phyloP scores from a whole-genome alignment of 2,888 invertebrate genomes.

The Campaea margaritaria region DNA sequence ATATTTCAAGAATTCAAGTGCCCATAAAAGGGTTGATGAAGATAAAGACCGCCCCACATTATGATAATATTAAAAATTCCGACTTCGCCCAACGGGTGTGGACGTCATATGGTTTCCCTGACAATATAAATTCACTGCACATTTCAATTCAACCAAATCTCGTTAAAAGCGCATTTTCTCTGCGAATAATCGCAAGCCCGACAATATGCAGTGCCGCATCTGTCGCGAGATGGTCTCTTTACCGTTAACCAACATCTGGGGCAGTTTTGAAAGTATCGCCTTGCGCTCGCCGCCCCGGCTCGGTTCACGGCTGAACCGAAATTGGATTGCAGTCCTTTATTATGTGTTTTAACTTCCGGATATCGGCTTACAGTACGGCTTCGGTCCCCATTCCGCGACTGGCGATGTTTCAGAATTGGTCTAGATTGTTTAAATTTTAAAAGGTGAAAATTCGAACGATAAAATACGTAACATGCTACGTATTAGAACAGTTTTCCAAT shows the following conservation, averaged over 20 bases:
- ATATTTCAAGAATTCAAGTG: conserved; percentile 2
- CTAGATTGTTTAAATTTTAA: too few species aligned
- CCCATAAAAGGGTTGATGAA: conserved; percentile 12
- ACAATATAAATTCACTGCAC: conserved; percentile 13
- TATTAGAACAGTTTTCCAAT: too few species aligned
- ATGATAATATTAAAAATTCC: conserved; percentile 1
- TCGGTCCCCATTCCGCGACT: conserved; percentile 1
- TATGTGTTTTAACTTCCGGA: conserved; percentile 51
- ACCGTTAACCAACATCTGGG: conserved; percentile 83
- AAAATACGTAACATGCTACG: too few species aligned
- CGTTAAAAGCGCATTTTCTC: conserved; percentile 42
- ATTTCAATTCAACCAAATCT: conserved; percentile 24
- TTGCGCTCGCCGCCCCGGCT: conserved; percentile 41
- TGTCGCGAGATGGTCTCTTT: conserved; percentile 74
- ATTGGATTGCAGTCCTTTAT: conserved; percentile 72
- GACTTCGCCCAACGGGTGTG: neutral
- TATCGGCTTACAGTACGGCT: conserved; percentile 44
- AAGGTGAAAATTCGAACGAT: too few species aligned
- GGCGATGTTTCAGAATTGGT: neutral
- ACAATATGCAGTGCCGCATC: conserved; percentile 66
- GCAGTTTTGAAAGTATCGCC: conserved; percentile 81
- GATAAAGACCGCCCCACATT: neutral
- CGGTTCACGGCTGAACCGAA: conserved; percentile 58
- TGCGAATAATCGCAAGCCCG: conserved; percentile 46
- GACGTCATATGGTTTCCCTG: conserved; percentile 3